phyloP scores from a whole-genome alignment of 2,888 invertebrate species.

The Cataglyphis altisquamis region DNA sequence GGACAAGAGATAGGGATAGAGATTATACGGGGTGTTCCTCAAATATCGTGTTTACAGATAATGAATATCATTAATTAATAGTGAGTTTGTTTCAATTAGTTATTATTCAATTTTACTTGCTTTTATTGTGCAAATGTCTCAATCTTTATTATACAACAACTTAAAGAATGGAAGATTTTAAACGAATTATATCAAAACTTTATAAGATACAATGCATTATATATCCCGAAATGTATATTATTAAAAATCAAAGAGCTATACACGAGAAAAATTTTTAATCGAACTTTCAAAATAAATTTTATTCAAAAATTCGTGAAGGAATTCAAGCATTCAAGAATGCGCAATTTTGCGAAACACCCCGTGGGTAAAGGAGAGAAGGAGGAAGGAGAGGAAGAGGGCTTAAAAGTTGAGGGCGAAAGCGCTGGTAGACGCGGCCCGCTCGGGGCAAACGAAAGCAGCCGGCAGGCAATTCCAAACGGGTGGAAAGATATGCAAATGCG shows the following conservation, averaged over 20 bases:
- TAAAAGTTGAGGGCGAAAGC: conserved; percentile 81
- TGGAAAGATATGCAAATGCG: conserved; percentile 85
- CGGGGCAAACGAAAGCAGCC: conserved; percentile 74
- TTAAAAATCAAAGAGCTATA: neutral
- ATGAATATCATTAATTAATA: neutral
- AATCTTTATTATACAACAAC: neutral
- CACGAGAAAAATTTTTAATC: neutral
- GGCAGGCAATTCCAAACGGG: conserved; percentile 82
- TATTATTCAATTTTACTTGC: neutral
- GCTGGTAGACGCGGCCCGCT: conserved; percentile 74
- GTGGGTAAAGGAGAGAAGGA: conserved; percentile 48
- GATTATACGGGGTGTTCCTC: conserved; percentile 42
- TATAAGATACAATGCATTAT: neutral
- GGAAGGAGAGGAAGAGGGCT: conserved; percentile 69
- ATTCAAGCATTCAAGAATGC: neutral
- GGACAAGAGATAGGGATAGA: conserved; percentile 39
- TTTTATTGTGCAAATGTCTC: neutral
- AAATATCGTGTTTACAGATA: neutral
- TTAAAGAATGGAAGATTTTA: neutral
- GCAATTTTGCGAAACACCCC: conserved; percentile 29
- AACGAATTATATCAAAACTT: neutral
- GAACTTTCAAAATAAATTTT: neutral
- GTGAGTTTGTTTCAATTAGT: neutral
- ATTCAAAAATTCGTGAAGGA: conserved; percentile 15
- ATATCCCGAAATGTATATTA: neutral